Conservation (phyloP, 1,140 invertebrate species). For the Rhyzopertha dominica region DNA sequence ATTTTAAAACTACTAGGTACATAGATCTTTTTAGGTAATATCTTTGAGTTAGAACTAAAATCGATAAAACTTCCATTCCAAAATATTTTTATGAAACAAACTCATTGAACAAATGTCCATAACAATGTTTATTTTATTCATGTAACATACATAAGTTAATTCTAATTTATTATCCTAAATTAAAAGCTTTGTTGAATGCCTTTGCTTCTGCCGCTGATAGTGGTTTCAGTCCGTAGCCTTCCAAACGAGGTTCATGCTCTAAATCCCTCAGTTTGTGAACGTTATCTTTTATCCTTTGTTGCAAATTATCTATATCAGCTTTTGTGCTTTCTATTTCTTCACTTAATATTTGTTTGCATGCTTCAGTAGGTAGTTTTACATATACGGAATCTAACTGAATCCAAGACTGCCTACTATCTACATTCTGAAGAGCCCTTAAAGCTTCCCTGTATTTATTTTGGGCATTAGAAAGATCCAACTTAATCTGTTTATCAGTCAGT, state of each 20-base stretch:
- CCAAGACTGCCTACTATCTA: constrained; percentile 30
- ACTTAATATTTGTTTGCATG: constrained; percentile 31
- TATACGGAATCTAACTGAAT: constrained; percentile 33
- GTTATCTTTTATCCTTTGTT: constrained; percentile 32
- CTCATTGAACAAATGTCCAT: no score
- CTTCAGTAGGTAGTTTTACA: constrained; percentile 29
- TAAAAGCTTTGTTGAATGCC: constrained; percentile 33
- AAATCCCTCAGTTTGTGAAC: constrained; percentile 34
- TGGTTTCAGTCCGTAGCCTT: constrained; percentile 36
- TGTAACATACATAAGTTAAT: no score
- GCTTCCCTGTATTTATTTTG: constrained; percentile 40
- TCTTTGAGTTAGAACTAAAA: no score
- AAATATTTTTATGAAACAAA: no score
- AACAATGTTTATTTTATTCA: no score
- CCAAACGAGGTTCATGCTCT: constrained; percentile 36
- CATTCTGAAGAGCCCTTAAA: constrained; percentile 28
- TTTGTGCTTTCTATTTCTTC: constrained; percentile 31
- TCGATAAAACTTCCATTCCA: no score
- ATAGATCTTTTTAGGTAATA: no score
- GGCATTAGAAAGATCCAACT: constrained; percentile 34
- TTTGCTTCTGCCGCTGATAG: constrained; percentile 36
- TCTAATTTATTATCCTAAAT: no score
- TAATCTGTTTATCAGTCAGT: constrained; percentile 37
- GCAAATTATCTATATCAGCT: constrained; percentile 22
- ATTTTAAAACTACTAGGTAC: no score